These are phyloP conservation scores for Nanorana parkeri DNA, from an alignment of 2,113 vertebrate species.

Conservation along the genomic window DNA sequence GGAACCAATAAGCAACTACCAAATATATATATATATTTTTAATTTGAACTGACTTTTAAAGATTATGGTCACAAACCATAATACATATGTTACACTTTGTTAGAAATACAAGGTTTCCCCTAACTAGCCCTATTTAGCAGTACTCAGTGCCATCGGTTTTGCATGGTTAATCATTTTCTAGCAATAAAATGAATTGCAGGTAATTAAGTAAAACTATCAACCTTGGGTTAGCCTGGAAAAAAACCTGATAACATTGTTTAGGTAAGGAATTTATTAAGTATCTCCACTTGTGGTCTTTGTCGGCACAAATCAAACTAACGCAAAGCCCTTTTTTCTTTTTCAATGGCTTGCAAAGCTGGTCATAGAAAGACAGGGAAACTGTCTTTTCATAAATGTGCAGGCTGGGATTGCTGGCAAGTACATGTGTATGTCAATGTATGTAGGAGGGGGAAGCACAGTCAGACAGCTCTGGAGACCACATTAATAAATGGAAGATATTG, in stretches of 20 bases:
- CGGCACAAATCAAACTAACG: conserved; percentile 49
- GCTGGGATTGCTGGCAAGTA: no score
- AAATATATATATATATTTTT: no score
- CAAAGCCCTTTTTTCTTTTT: conserved; percentile 25
- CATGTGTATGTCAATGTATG: no score
- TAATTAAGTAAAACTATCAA: conserved; percentile 60
- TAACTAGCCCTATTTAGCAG: conserved; percentile 2
- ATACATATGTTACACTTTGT: conserved; percentile 4
- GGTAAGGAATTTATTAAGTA: conserved; percentile 41
- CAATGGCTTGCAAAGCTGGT: neutral
- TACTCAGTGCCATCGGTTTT: conserved; percentile 45
- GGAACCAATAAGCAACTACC: no score
- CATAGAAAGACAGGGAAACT: no score
- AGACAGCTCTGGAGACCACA: no score
- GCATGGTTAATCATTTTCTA: conserved; percentile 62
- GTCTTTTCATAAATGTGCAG: no score
- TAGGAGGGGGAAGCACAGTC: no score
- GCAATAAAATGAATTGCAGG: conserved; percentile 57
- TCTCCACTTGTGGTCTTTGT: conserved; percentile 44
- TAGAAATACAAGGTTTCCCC: neutral
- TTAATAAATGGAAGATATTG: no score
- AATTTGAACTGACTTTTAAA: no score
- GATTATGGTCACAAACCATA: neutral
- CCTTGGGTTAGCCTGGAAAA: conserved; percentile 41
- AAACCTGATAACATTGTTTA: conserved; percentile 55